A percentile compares a stretch with the other conserved stretches of the same genome.
phyloP scores from a whole-genome alignment of 2,888 invertebrate species.

The Calameuta idolon region DNA sequence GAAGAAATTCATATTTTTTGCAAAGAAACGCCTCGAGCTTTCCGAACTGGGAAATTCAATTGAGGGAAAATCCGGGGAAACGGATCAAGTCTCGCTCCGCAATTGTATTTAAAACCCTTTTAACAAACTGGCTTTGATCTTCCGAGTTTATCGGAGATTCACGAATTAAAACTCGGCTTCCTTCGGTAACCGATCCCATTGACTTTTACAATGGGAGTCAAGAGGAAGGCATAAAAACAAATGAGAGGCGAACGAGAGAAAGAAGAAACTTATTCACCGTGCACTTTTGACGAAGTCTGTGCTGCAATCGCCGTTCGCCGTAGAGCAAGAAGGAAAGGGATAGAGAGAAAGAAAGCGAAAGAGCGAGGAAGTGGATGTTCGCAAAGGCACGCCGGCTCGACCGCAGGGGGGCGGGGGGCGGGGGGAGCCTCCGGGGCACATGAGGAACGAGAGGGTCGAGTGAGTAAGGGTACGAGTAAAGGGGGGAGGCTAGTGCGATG shows the following conservation, averaged over 20 bases:
- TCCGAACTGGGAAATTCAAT: neutral
- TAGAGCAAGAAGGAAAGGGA: too few relatives aligned
- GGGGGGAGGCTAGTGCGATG: neutral
- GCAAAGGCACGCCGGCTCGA: neutral
- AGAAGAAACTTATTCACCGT: too few relatives aligned
- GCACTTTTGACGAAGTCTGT: too few relatives aligned
- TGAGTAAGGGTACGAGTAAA: neutral
- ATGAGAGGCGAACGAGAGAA: neutral
- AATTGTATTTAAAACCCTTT: neutral
- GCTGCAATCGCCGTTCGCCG: too few relatives aligned
- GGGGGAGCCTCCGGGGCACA: neutral
- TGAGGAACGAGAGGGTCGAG: neutral
- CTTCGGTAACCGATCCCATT: neutral
- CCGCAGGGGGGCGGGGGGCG: neutral
- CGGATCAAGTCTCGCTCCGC: neutral
- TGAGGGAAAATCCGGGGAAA: neutral
- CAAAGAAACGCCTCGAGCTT: neutral
- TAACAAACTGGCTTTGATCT: neutral
- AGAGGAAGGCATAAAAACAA: neutral
- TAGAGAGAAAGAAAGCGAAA: too few relatives aligned
- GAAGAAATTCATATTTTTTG: neutral
- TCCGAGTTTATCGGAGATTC: neutral
- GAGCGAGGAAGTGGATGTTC: neutral
- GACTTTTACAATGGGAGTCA: neutral
- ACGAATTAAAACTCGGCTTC: neutral